These are phyloP conservation scores for Ptiloglossa arizonensis DNA, from an alignment of 1,140 invertebrate genomes.

Conservation along the genomic window DNA sequence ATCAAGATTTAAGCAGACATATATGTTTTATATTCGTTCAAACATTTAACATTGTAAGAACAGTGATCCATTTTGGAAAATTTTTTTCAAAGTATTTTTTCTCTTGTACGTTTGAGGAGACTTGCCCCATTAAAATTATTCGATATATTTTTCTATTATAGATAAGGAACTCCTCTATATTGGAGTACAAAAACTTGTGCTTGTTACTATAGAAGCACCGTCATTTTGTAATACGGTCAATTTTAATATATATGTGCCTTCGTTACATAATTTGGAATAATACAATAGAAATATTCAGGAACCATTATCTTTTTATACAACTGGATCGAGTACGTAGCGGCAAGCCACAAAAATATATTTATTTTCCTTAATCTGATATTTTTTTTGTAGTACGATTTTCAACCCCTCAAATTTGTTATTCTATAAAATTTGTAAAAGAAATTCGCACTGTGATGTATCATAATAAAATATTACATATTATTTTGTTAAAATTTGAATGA, in stretches of 20 bases:
- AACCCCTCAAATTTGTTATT: conserved; percentile 30
- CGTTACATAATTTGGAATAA: conserved; percentile 32
- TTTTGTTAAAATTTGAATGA: conserved; percentile 40
- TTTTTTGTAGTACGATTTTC: conserved; percentile 34
- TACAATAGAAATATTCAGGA: conserved; percentile 42
- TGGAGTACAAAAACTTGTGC: conserved; percentile 15
- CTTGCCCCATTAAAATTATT: not conserved
- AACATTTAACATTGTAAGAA: conserved; percentile 10
- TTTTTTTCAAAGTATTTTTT: not conserved
- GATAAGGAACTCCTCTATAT: not conserved
- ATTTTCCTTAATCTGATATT: conserved; percentile 36
- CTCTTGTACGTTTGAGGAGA: not conserved
- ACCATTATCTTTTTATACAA: conserved; percentile 40
- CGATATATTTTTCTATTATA: not conserved
- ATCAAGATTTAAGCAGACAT: not conserved
- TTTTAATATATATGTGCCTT: conserved; percentile 17
- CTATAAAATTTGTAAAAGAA: conserved; percentile 43
- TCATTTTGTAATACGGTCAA: not conserved
- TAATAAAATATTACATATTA: conserved; percentile 23
- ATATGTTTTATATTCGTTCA: not conserved
- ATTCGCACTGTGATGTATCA: conserved; percentile 26
- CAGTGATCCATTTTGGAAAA: not conserved
- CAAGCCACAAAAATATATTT: conserved; percentile 50
- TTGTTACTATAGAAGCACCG: conserved; percentile 10
- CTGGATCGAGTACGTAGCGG: conserved; percentile 25